These are phyloP conservation scores for Nothocercus julius DNA, from an alignment of 2,113 vertebrate genomes.

Conservation along the genomic window DNA sequence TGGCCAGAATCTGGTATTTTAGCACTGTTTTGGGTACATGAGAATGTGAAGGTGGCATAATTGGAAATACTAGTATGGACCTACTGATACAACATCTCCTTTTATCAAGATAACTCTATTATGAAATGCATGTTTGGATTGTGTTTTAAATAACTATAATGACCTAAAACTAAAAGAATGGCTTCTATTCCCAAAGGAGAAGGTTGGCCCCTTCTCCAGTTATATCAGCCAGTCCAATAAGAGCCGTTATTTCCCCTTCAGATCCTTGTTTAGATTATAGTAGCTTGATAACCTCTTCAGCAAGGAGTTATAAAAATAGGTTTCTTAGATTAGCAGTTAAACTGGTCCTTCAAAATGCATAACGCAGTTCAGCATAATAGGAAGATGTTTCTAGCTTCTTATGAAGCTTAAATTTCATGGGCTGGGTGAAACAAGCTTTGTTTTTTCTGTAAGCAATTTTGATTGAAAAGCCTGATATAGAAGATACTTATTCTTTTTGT, in stretches of 20 bases:
- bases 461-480: accelerated
- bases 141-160: neutral
- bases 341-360: accelerated
- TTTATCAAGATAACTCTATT: neutral
- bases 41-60: neutral
- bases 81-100: neutral
- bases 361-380: neutral
- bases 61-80: neutral
- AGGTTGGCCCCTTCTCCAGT: neutral
- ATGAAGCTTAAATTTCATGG: accelerated
- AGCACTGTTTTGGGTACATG: neutral
- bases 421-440: accelerated
- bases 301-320: neutral
- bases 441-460: neutral
- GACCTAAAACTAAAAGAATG: neutral
- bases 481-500: neutral
- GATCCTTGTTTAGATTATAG: neutral
- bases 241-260: neutral
- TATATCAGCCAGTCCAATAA: neutral
- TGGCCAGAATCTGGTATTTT: neutral
- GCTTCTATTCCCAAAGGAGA: neutral
- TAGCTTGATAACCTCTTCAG: neutral
- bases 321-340: neutral
- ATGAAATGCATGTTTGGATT: neutral
- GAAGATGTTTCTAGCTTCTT: neutral